phyloP scores from a whole-genome alignment of 2,797 vertebrate genomes.

The Micromesistius poutassou region DNA sequence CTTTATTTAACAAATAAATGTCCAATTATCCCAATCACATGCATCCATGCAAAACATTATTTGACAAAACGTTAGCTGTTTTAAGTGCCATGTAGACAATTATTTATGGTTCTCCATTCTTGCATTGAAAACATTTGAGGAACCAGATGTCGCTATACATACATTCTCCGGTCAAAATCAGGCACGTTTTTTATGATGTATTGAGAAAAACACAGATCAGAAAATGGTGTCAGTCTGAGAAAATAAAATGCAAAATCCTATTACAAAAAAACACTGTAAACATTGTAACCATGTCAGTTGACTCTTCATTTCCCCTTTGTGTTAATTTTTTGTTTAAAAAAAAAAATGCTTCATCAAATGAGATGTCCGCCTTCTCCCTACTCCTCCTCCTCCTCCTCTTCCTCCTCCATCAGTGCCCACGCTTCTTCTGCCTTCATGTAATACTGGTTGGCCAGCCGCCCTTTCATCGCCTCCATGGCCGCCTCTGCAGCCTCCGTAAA shows the following conservation, averaged over 20 bases:
- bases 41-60: background rate
- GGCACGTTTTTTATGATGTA: background rate
- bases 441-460: slow-evolving; percentile 90
- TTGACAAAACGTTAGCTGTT: background rate
- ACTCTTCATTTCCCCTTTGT: background rate
- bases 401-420: slow-evolving; percentile 90
- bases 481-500: slow-evolving; percentile 93
- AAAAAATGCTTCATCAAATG: background rate
- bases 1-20: background rate
- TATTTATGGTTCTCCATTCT: background rate
- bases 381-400: slow-evolving; percentile 44
- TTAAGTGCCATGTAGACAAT: background rate
- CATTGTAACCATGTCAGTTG: slow-evolving; percentile 17
- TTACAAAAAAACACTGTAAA: slow-evolving; percentile 52
- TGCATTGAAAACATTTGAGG: background rate
- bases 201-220: background rate
- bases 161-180: background rate
- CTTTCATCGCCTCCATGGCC: slow-evolving; percentile 94
- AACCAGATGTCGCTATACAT: background rate
- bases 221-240: background rate
- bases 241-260: slow-evolving; percentile 22
- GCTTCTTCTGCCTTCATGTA: slow-evolving; percentile 96
- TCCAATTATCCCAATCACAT: background rate
- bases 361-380: background rate
- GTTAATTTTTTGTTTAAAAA: background rate